Evolutionary conservation across 2,888 invertebrate species (phyloP).

Genomic region (Phaedon cochleariae): DNA sequence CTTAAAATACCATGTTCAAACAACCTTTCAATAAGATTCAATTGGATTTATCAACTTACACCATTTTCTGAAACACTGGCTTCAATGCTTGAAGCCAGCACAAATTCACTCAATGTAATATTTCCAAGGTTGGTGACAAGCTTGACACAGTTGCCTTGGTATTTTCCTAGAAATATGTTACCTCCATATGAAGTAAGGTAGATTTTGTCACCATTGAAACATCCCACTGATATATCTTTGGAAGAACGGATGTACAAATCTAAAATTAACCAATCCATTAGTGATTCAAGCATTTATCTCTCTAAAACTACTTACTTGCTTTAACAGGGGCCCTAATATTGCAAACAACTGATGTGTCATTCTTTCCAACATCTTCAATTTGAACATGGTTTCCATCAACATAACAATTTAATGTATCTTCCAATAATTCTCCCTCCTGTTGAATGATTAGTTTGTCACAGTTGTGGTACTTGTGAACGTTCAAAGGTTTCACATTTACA

Average conservation of each 20-base stretch:
- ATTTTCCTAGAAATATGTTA: conserved; percentile 51
- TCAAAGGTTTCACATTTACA: conserved; percentile 52
- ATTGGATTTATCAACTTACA: conserved; percentile 41
- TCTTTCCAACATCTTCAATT: conserved; percentile 32
- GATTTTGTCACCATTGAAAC: conserved; percentile 48
- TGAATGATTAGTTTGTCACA: conserved; percentile 52
- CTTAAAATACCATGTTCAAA: conserved; percentile 41
- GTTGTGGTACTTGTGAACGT: conserved; percentile 53
- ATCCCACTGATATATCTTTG: conserved; percentile 46
- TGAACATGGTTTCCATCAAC: conserved; percentile 46
- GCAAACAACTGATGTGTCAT: conserved; percentile 40
- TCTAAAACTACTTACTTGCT: conserved; percentile 53
- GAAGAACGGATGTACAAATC: conserved; percentile 50
- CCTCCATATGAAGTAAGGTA: conserved; percentile 45
- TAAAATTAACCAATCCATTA: conserved; percentile 30
- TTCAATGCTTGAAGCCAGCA: conserved; percentile 52
- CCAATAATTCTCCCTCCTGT: conserved; percentile 36
- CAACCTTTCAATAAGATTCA: neutral
- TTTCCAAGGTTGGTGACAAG: conserved; percentile 48
- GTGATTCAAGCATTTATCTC: too few relatives aligned
- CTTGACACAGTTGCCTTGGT: conserved; percentile 51
- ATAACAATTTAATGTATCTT: conserved; percentile 36
- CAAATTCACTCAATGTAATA: conserved; percentile 50
- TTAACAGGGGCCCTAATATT: conserved; percentile 55
- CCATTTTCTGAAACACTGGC: conserved; percentile 44